Base-by-base conservation (phyloP, 2,888 invertebrate species). In the Cosmopolites sordidus region DNA sequence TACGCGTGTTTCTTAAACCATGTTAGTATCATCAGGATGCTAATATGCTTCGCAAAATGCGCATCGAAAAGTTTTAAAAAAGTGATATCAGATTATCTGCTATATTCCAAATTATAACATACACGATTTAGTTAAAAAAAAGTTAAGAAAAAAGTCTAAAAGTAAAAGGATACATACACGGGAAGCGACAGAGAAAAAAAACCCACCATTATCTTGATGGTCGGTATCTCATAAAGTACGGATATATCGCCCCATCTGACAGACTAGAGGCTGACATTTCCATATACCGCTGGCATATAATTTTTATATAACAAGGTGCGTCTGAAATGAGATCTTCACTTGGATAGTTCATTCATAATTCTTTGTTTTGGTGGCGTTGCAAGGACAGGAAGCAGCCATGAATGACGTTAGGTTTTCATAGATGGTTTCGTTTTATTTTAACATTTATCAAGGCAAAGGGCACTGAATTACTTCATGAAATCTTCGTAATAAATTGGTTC, bases 291-390 rank as follows among this genome's bases (percentile, higher is more conserved):
- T n/a, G 39, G 43, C 33, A 33, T 43, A 48, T 53, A 43, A 53
- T 55, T 51, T 54, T 37, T 50, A 50, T 29, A 16, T 51, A 51
- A 51, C 48, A 43, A 56, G 44, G 51, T 51, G 42, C 40, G 37
- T 29, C 40, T 29, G 29, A 40, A 16, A 14, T 14, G 15, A 40
- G 15, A 40, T 40, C 17, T 16, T 40, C 11, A 11, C 14, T n/a
- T 5, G 40, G 17, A 40, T 40, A 16, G 40, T 40, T 40, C 40
- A 40, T 40, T 40, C 40, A 40, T 40, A 44, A 63, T 56, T 59
- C 59, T 55, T 44, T 44, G 57, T 58, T 62, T 61, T 59, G 33
- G 33, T 33, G 12, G n/a, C 33, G n/a, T n/a, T 6, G 33, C 33
- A 12, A 33, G 33, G 33, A 11, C 22, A 22, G 22, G 22, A 22